A percentile compares a stretch with the other conserved stretches of the same genome.
phyloP scores from a whole-genome alignment of 2,797 vertebrate genomes.

The Sebastes wilsoni region DNA sequence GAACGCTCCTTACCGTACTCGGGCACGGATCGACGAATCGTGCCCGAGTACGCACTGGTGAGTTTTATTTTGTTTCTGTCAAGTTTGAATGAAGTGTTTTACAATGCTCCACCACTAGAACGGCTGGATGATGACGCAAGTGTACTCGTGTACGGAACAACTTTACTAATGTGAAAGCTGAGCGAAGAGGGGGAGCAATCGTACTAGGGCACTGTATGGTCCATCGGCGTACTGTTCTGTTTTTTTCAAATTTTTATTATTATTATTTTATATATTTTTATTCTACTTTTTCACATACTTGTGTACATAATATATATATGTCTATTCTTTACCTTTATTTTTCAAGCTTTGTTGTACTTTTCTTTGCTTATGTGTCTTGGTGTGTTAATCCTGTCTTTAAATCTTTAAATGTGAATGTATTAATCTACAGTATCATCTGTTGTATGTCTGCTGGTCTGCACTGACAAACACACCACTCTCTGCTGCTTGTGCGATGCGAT shows the following conservation, averaged over 20 bases:
- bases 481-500: background rate
- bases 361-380: background rate
- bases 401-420: background rate
- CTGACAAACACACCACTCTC: background rate
- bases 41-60: no score
- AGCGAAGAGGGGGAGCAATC: no score
- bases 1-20: no score
- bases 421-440: background rate
- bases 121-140: no score
- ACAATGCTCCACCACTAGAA: no score
- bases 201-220: no score
- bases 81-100: no score
- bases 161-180: no score
- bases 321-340: background rate
- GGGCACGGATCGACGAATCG: no score
- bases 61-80: no score
- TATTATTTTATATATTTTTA: background rate
- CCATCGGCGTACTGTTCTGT: rapidly evolving
- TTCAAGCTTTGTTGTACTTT: background rate
- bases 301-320: background rate
- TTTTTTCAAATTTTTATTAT: no score
- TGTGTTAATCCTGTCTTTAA: background rate
- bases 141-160: no score
- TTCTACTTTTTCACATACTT: background rate
- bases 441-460: background rate